Evolutionary conservation across 2,113 vertebrate genomes (phyloP).

Genomic region (Gadus macrocephalus): DNA sequence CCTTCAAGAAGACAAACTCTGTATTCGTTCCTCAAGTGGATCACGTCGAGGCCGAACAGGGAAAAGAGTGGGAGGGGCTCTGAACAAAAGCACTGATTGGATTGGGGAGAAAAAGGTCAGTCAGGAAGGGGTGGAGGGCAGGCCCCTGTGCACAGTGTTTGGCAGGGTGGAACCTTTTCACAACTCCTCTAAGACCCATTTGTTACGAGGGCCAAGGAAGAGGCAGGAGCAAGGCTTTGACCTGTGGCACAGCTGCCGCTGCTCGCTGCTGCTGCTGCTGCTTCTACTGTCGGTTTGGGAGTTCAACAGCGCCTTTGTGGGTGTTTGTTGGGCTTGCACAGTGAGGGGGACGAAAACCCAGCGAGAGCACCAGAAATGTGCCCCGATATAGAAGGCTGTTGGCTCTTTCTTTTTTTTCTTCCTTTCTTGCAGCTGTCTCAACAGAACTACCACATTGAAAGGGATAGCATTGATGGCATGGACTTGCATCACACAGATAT

Average conservation of each 20-base stretch:
- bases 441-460: constrained; percentile 15
- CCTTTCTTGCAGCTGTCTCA: constrained; percentile 23
- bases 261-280: constrained; percentile 29
- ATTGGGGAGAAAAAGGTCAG: constrained; percentile 32
- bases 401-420: constrained; percentile 12
- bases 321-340: constrained; percentile 38
- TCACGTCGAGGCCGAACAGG: constrained; percentile 26
- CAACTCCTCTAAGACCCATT: constrained; percentile 61
- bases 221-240: constrained; percentile 54
- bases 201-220: constrained; percentile 46
- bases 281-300: constrained; percentile 44
- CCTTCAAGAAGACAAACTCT: constrained; percentile 38
- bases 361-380: constrained; percentile 15
- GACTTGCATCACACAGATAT: no score
- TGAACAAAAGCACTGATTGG: constrained; percentile 3
- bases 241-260: constrained; percentile 55
- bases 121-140: constrained; percentile 29
- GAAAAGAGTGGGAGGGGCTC: constrained; percentile 11
- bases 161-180: constrained; percentile 67
- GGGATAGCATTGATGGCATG: no score
- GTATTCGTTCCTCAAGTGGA: constrained; percentile 36
- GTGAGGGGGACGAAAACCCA: constrained; percentile 27
- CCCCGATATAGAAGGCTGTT: constrained; percentile 22
- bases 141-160: constrained; percentile 46
- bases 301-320: constrained; percentile 40